Conservation (phyloP, 2,888 invertebrate genomes). For the Eupithecia dodoneata region DNA sequence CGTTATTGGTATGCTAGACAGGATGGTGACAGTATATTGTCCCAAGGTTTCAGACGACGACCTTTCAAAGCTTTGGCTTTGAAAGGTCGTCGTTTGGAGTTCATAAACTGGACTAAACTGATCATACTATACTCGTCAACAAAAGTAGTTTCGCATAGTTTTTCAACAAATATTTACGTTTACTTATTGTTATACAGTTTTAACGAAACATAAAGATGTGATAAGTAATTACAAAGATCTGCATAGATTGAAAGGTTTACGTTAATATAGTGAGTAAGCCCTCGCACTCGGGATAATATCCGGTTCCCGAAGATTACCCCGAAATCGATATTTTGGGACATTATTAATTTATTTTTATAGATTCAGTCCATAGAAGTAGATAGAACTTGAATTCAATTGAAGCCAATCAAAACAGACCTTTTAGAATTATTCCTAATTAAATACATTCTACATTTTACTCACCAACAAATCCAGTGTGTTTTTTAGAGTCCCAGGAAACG, state of each 20-base stretch:
- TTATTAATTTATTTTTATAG: background rate
- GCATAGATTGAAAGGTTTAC: too few species aligned
- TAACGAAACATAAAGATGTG: background rate
- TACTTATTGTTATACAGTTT: background rate
- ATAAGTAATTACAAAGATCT: too few species aligned
- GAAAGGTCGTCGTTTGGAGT: too few species aligned
- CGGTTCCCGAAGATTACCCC: too few species aligned
- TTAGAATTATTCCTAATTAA: background rate
- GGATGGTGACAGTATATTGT: background rate
- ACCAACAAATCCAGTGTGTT: slow-evolving; percentile 93
- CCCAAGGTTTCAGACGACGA: background rate
- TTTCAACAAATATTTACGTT: background rate
- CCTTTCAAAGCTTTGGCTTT: background rate
- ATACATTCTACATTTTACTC: slow-evolving; percentile 46
- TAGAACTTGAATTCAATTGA: background rate
- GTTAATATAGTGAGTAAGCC: too few species aligned
- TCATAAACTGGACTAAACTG: background rate
- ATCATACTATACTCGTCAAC: background rate
- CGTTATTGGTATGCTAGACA: background rate
- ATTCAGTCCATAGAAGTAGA: background rate
- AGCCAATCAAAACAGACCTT: background rate
- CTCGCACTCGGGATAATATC: too few species aligned
- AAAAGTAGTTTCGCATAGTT: background rate
- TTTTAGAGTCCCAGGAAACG: slow-evolving; percentile 99
- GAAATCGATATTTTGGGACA: too few species aligned